phyloP scores from a whole-genome alignment of 1,140 invertebrate genomes.

The Trachelipus rathkii region DNA sequence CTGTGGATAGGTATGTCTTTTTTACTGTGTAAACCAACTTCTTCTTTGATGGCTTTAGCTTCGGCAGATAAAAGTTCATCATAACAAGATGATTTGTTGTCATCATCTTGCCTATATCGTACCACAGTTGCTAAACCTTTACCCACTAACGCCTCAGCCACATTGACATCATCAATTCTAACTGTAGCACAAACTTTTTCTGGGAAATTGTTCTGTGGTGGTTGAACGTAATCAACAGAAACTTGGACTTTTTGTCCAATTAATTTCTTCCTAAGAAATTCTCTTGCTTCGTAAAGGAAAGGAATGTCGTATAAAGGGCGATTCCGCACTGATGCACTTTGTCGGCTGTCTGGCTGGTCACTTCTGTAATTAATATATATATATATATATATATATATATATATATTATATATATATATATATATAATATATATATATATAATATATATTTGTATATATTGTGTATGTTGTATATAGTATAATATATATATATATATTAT shows the following conservation, averaged over 20 bases:
- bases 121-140: constrained; percentile 91
- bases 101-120: constrained; percentile 88
- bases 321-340: not conserved
- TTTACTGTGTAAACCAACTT: constrained; percentile 76
- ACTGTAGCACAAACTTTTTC: constrained; percentile 96
- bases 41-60: constrained; percentile 80
- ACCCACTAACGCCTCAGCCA: constrained; percentile 86
- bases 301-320: constrained; percentile 84
- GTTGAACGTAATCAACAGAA: constrained; percentile 93
- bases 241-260: constrained; percentile 94
- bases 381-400: not conserved
- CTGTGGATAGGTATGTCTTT: constrained; percentile 76
- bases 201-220: constrained; percentile 83
- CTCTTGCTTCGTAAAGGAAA: constrained; percentile 97
- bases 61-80: constrained; percentile 91
- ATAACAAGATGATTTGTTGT: constrained; percentile 89
- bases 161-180: constrained; percentile 74
- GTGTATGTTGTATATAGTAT: too few species aligned
- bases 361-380: constrained; percentile 19
- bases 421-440: constrained; percentile 1
- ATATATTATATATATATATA: not conserved
- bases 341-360: constrained; percentile 12
- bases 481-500: too few species aligned
- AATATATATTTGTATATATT: too few species aligned
- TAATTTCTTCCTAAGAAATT: constrained; percentile 92